A percentile compares a stretch with the other conserved stretches of the same genome.
These are phyloP conservation scores for Xyliphius kryptos DNA, from an alignment of 2,113 vertebrate genomes.

Conservation along the genomic window DNA sequence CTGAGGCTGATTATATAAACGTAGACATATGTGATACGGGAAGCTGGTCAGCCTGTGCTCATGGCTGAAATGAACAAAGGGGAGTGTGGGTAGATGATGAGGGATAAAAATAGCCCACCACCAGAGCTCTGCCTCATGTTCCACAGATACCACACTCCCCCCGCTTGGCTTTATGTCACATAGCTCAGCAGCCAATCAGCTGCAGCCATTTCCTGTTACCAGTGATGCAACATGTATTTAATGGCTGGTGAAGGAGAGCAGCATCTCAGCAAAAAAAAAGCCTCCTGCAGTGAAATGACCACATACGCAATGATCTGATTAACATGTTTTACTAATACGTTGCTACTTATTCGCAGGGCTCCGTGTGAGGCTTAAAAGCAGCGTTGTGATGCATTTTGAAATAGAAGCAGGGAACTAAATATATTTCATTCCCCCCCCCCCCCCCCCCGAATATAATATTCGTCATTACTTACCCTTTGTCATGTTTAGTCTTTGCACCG, in stretches of 20 bases:
- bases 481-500: slow-evolving; percentile 30
- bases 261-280: slow-evolving; percentile 10
- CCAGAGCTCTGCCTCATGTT: slow-evolving; percentile 47
- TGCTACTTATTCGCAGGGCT: background rate
- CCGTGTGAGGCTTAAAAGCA: too few relatives aligned
- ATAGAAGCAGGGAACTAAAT: too few relatives aligned
- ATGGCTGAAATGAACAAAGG: slow-evolving; percentile 51
- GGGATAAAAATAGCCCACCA: slow-evolving; percentile 61
- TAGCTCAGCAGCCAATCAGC: slow-evolving; percentile 34
- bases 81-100: slow-evolving; percentile 49
- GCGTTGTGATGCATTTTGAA: slow-evolving; percentile 48
- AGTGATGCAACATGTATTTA: slow-evolving; percentile 41
- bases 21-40: background rate
- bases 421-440: slow-evolving; percentile 32
- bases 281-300: background rate
- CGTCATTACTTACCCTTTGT: slow-evolving; percentile 49
- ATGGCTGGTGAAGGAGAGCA: slow-evolving; percentile 31
- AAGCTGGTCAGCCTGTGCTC: slow-evolving; percentile 44
- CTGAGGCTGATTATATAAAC: background rate
- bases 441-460: slow-evolving; percentile 51
- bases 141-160: slow-evolving; percentile 35
- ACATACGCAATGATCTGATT: background rate
- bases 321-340: background rate
- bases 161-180: slow-evolving; percentile 38
- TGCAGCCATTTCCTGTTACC: slow-evolving; percentile 42